These are phyloP conservation scores for Oreortyx pictus DNA, from an alignment of 2,797 vertebrate species.

Conservation along the genomic window DNA sequence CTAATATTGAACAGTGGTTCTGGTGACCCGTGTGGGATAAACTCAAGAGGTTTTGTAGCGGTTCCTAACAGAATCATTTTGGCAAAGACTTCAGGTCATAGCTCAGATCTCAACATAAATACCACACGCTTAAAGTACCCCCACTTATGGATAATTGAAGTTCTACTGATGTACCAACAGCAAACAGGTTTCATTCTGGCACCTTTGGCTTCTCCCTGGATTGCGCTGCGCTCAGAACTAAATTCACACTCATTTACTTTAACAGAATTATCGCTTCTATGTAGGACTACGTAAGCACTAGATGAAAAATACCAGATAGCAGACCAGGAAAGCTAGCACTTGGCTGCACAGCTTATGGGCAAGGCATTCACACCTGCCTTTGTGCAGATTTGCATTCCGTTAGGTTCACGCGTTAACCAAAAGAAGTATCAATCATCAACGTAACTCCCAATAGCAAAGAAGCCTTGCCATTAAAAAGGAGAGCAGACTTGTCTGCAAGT, in stretches of 20 bases:
- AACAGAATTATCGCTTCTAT: slow-evolving; percentile 6
- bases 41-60: neutral
- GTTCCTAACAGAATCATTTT: neutral
- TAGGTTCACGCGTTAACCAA: neutral
- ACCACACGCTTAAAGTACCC: neutral
- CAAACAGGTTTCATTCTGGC: neutral
- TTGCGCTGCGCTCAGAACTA: neutral
- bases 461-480: neutral
- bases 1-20: neutral
- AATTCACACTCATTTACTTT: neutral
- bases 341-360: neutral
- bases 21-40: neutral
- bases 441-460: neutral
- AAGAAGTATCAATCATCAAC: neutral
- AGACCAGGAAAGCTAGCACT: neutral
- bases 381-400: neutral
- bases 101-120: neutral
- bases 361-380: neutral
- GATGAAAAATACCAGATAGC: neutral
- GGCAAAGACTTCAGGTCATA: neutral
- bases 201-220: neutral
- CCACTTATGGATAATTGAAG: neutral
- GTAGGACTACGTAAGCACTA: neutral
- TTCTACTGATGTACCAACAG: neutral
- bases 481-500: neutral